phyloP scores from a whole-genome alignment of 2,113 vertebrate species.

The Baryphthengus martii region DNA sequence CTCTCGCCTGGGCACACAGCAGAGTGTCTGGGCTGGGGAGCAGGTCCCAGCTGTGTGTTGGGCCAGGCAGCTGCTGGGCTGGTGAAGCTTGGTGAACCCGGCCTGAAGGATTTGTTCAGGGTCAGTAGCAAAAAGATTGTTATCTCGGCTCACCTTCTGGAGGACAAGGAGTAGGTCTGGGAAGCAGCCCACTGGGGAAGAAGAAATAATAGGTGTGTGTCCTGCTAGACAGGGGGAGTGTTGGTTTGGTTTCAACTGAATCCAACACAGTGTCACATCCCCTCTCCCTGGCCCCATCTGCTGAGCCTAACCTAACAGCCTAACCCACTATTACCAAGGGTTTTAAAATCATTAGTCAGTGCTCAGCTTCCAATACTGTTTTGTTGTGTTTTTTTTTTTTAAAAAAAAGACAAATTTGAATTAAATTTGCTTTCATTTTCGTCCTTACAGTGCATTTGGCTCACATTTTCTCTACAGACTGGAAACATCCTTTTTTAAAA shows the following conservation, averaged over 20 bases:
- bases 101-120: background rate
- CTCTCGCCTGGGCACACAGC: background rate
- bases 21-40: accelerated
- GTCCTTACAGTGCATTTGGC: background rate
- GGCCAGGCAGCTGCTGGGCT: accelerated
- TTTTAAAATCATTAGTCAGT: background rate
- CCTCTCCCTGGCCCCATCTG: background rate
- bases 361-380: background rate
- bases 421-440: background rate
- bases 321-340: background rate
- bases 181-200: background rate
- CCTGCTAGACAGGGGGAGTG: background rate
- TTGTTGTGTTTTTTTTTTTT: too few species aligned
- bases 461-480: background rate
- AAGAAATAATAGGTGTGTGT: background rate
- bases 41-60: accelerated
- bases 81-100: background rate
- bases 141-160: background rate
- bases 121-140: background rate
- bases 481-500: background rate
- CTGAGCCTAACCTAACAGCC: background rate
- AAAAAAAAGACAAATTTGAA: background rate
- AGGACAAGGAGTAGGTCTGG: background rate
- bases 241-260: background rate
- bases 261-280: too few species aligned